These are phyloP conservation scores for Protonemura montana DNA, from an alignment of 2,888 invertebrate species.

Conservation along the genomic window DNA sequence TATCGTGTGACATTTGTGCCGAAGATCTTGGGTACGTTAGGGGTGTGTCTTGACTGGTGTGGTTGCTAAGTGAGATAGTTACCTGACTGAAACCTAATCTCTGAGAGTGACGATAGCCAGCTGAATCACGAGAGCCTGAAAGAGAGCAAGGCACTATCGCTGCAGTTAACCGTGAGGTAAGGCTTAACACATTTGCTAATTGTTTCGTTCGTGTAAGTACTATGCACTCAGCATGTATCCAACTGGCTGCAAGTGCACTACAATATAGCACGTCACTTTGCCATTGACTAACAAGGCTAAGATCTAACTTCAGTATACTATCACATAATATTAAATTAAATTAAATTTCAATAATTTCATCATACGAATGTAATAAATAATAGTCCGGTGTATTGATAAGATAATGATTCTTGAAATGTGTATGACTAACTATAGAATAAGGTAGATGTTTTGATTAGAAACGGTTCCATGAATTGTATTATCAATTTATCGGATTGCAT, in stretches of 20 bases:
- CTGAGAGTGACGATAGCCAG: not conserved
- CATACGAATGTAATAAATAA: too few relatives aligned
- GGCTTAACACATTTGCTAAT: not conserved
- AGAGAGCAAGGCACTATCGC: not conserved
- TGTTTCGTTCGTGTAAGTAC: not conserved
- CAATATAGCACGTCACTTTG: not conserved
- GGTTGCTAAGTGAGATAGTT: too few relatives aligned
- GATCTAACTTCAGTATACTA: too few relatives aligned
- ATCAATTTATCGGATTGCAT: too few relatives aligned
- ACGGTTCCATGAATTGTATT: too few relatives aligned
- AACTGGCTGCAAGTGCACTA: not conserved
- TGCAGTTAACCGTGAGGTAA: not conserved
- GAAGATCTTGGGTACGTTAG: not conserved
- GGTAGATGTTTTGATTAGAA: too few relatives aligned
- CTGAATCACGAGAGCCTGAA: not conserved
- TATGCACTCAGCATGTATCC: not conserved
- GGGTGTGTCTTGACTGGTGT: not conserved
- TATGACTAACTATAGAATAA: too few relatives aligned
- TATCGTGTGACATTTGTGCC: not conserved
- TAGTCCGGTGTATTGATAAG: too few relatives aligned
- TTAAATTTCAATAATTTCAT: too few relatives aligned
- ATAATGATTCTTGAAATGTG: too few relatives aligned
- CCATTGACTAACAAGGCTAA: not conserved
- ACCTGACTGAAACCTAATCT: not conserved
- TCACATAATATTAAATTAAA: too few relatives aligned